Conservation (phyloP, 2,888 invertebrate species). For the Phaonia tiefii region DNA sequence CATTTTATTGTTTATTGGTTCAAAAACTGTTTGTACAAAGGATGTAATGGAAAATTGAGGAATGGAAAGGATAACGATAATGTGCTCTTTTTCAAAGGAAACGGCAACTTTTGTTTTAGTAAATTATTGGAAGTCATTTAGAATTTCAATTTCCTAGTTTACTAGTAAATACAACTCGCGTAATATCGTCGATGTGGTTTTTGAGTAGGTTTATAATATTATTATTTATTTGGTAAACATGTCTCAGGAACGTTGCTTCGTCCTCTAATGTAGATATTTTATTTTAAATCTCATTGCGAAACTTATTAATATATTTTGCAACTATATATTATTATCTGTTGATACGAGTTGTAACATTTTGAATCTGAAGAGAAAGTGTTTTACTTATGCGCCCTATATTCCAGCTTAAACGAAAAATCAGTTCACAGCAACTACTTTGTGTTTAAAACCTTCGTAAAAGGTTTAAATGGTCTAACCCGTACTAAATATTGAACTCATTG, state of each 20-base stretch:
- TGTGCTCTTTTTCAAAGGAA: too few relatives aligned
- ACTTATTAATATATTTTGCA: slow-evolving; percentile 26
- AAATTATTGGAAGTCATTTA: neutral
- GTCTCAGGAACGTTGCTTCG: slow-evolving; percentile 37
- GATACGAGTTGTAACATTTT: slow-evolving; percentile 1
- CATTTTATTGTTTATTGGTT: slow-evolving; percentile 4
- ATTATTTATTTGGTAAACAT: slow-evolving; percentile 38
- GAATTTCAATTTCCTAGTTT: slow-evolving; percentile 11
- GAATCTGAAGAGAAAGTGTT: slow-evolving; percentile 23
- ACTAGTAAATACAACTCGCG: slow-evolving; percentile 10
- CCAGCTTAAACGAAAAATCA: too few relatives aligned
- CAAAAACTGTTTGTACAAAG: slow-evolving; percentile 12
- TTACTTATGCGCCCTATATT: slow-evolving; percentile 17
- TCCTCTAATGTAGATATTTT: slow-evolving; percentile 43
- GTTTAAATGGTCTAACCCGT: too few relatives aligned
- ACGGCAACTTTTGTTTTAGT: slow-evolving; percentile 21
- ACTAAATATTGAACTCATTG: too few relatives aligned
- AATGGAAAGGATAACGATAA: slow-evolving; percentile 9
- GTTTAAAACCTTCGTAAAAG: too few relatives aligned
- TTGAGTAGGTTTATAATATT: slow-evolving; percentile 26
- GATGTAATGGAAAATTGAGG: slow-evolving; percentile 14
- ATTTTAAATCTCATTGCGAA: slow-evolving; percentile 32
- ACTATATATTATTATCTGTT: slow-evolving; percentile 23
- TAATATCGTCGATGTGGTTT: slow-evolving; percentile 31
- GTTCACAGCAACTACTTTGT: too few relatives aligned